These are phyloP conservation scores for Bujurquina vittata DNA, from an alignment of 2,113 vertebrate species.

Conservation along the genomic window DNA sequence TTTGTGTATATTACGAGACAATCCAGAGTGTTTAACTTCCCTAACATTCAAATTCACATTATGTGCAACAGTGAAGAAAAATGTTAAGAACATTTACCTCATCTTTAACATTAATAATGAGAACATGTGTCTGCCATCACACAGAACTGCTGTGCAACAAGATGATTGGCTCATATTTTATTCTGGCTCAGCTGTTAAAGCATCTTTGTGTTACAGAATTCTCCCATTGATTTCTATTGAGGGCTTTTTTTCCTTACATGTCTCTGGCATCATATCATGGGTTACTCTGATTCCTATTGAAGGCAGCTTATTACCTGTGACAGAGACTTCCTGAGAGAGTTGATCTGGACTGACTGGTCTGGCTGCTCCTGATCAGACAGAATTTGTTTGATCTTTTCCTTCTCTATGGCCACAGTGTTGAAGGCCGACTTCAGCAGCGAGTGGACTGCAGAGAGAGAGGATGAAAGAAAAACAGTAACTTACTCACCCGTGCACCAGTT, in stretches of 20 bases:
- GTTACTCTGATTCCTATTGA: neutral
- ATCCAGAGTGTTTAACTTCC: too few species aligned
- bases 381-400: constrained; percentile 98
- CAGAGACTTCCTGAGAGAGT: constrained; percentile 92
- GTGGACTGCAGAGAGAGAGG: constrained; percentile 84
- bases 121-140: neutral
- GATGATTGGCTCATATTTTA: neutral
- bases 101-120: neutral
- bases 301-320: constrained; percentile 88
- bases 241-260: neutral
- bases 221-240: neutral
- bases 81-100: too few species aligned
- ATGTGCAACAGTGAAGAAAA: too few species aligned
- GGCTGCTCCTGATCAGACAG: constrained; percentile 92
- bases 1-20: too few species aligned
- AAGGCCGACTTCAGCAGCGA: constrained; percentile 98
- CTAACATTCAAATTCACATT: too few species aligned
- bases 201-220: neutral
- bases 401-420: constrained; percentile 99
- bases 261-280: neutral
- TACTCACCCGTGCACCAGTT: neutral
- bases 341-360: constrained; percentile 88
- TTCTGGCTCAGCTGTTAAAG: neutral
- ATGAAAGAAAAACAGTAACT: neutral
- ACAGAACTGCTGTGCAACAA: neutral